Evolutionary conservation across 2,797 vertebrate genomes (phyloP).

Genomic region (Ptychadena robeensis): DNA sequence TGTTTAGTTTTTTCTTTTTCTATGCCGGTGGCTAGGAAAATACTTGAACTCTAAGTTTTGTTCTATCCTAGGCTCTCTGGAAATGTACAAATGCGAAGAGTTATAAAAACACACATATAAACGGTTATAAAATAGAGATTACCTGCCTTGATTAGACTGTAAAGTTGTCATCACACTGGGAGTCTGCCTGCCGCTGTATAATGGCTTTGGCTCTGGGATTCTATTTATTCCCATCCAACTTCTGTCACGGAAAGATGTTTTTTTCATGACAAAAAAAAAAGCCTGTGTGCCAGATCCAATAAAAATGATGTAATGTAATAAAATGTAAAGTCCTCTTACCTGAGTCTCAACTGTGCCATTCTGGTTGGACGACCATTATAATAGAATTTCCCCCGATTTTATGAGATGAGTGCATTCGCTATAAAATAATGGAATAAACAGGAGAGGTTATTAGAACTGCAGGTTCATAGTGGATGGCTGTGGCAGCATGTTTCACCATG

Average conservation of each 20-base stretch:
- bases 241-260: conserved; percentile 22
- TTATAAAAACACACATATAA: background rate
- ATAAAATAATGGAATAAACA: background rate
- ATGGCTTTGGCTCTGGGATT: background rate
- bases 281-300: conserved; percentile 32
- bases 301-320: conserved; percentile 46
- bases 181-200: conserved; percentile 13
- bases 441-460: background rate
- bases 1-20: background rate
- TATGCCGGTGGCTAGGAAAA: background rate
- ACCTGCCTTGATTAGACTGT: conserved; percentile 36
- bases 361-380: conserved; percentile 14
- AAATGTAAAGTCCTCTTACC: conserved; percentile 29
- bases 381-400: background rate
- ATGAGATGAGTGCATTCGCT: background rate
- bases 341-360: conserved; percentile 8
- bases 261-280: background rate
- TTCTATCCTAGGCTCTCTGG: background rate
- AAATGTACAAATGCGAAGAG: background rate
- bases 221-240: conserved; percentile 30
- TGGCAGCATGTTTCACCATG: background rate
- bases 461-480: background rate
- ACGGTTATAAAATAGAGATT: background rate
- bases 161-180: conserved; percentile 27
- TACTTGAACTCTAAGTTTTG: background rate